These are phyloP conservation scores for Phalera bucephala DNA, from an alignment of 2,888 invertebrate genomes.

Conservation along the genomic window DNA sequence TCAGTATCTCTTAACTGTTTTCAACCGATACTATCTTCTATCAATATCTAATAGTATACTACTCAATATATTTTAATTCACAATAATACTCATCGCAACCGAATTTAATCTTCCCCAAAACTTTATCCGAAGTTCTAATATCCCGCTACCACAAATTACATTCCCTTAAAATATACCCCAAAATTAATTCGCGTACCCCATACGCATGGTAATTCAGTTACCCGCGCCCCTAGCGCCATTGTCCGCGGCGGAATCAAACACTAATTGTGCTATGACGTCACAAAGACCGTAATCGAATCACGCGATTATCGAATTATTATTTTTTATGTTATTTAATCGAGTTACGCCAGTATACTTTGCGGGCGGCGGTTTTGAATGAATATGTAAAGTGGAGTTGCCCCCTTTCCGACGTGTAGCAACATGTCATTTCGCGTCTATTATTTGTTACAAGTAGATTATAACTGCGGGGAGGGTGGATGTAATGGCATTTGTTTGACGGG, in stretches of 20 bases:
- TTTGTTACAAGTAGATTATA: conserved; percentile 1
- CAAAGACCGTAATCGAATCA: conserved; percentile 63
- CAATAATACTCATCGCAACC: too few relatives aligned
- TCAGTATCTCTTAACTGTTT: too few relatives aligned
- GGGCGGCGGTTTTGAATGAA: conserved; percentile 26
- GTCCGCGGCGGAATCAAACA: conserved; percentile 36
- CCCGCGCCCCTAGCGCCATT: conserved; percentile 31
- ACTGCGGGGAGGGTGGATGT: background rate
- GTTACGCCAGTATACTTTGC: conserved; percentile 49
- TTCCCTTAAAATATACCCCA: conserved; percentile 18
- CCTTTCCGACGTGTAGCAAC: conserved; percentile 1
- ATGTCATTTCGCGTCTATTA: conserved; percentile 1
- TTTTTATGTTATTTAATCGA: conserved; percentile 32
- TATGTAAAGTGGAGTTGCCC: background rate
- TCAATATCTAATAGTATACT: too few relatives aligned
- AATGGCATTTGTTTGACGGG: background rate
- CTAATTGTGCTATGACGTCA: conserved; percentile 59
- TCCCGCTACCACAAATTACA: conserved; percentile 4
- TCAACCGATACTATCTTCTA: too few relatives aligned
- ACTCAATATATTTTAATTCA: too few relatives aligned
- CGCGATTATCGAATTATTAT: conserved; percentile 65
- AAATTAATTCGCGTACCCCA: conserved; percentile 26
- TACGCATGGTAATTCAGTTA: conserved; percentile 41
- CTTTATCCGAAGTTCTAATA: too few relatives aligned
- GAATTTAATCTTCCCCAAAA: too few relatives aligned